Evolutionary conservation across 2,113 vertebrate genomes (phyloP), one percentile per base, ranked within the genome.

Genomic region (Labeo catla): DNA sequence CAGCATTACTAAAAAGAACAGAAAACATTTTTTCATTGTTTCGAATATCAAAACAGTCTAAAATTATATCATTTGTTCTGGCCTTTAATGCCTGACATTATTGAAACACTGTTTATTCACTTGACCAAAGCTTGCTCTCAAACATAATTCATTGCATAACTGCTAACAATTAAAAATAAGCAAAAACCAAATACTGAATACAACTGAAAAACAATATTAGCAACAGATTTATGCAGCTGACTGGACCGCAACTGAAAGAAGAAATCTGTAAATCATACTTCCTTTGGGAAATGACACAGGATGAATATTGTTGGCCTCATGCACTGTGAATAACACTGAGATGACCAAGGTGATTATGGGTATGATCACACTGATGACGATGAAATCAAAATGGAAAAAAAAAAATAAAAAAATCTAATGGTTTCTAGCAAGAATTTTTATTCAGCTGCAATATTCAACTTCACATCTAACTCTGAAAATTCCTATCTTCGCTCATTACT

Each of bases 251-350:
- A 76, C 28, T 23, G 39, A 43, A 54, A 77, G 82, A 12, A 13
- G 13, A 63, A 68, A n/a, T 45, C 34, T 61, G 28, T 63, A n/a
- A 43, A 45, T 76, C 65, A 68, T 47, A 86, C 54, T 79, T 86
- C 70, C 76, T 84, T 1, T 52, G 59, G 82, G 87, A 88, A 82
- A 72, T 87, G 84, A 83, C 74, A 83, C 59, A 76, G 74, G 82
- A 80, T 86, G 72, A 86, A 70, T 57, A 80, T 47, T 76, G 78
- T 86, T 84, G 72, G 34, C 47, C 47, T 80, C n/a, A 36, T 59
- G 28, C 61, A 77, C 68, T 36, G 47, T 54, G n/a, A 45, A 47
- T 21, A 21, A 43, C 63, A 81, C 9, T 85, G 72, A 86, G 79
- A 43, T 72, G 85, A 70, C 54, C 77, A 11, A 52, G 86, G 49